Conservation (phyloP, 2,797 vertebrate genomes). For the Fratercula arctica region DNA sequence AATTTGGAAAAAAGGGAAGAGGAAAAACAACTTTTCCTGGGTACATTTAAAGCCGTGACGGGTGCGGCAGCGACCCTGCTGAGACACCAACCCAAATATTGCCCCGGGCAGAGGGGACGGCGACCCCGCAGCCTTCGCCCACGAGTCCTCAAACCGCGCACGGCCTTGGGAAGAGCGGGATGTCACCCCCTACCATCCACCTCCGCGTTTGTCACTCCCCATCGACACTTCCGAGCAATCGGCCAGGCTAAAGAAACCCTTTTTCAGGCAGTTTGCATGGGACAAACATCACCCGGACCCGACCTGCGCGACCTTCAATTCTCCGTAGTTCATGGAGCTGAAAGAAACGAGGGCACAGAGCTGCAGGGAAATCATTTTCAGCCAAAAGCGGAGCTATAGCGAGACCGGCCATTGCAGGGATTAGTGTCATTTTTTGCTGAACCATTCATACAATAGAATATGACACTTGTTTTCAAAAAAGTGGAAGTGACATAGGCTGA, state of each 20-base stretch:
- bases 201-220: not conserved
- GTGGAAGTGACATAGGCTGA: not conserved
- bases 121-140: not conserved
- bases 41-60: not conserved
- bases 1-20: not conserved
- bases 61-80: not conserved
- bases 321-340: not conserved
- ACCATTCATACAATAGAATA: not conserved
- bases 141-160: accelerated
- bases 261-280: not conserved
- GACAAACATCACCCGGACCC: not conserved
- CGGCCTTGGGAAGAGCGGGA: accelerated
- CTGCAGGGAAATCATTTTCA: not conserved
- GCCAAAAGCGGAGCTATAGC: not conserved
- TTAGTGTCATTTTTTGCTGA: not conserved
- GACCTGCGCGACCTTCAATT: not conserved
- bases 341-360: not conserved
- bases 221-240: accelerated
- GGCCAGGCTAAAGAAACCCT: not conserved
- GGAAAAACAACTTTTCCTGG: not conserved
- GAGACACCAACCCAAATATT: not conserved
- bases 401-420: not conserved
- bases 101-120: not conserved
- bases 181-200: accelerated
- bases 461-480: not conserved